Evolutionary conservation across 2,113 vertebrate genomes (phyloP).

Genomic region (Aegotheles bennettii): DNA sequence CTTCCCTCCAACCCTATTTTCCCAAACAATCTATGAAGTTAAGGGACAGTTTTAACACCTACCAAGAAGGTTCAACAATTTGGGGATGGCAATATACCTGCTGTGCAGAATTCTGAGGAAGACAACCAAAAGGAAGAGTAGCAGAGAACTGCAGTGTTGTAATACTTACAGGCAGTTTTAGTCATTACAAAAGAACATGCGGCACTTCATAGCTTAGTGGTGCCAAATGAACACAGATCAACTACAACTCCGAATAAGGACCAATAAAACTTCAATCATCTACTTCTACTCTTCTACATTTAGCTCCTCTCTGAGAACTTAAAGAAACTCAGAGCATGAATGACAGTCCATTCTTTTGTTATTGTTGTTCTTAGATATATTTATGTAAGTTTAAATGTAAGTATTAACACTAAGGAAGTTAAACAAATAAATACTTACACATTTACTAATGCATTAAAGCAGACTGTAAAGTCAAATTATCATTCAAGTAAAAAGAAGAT

Average conservation of each 20-base stretch:
- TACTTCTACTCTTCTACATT: not conserved
- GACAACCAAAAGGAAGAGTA: not conserved
- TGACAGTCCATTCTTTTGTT: not conserved
- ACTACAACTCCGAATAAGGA: not conserved
- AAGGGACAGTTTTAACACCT: not conserved
- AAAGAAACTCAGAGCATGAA: not conserved
- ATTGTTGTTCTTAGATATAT: not conserved
- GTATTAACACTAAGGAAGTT: not conserved
- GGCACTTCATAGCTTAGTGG: not conserved
- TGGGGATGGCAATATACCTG: not conserved
- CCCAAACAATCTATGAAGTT: not conserved
- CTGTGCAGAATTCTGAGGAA: not conserved
- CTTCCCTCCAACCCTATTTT: not conserved
- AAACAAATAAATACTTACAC: not conserved
- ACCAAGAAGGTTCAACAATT: not conserved
- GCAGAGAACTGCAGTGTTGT: not conserved
- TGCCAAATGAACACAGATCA: not conserved
- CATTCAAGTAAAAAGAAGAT: not conserved
- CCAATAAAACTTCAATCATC: not conserved
- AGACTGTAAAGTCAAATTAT: not conserved
- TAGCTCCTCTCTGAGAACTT: not conserved
- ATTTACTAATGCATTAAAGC: not conserved
- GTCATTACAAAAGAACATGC: not conserved
- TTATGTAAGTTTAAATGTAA: not conserved
- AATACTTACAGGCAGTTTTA: not conserved